Evolutionary conservation across 2,888 invertebrate species (phyloP).

Genomic region (Rhimphoctona megacephalus): DNA sequence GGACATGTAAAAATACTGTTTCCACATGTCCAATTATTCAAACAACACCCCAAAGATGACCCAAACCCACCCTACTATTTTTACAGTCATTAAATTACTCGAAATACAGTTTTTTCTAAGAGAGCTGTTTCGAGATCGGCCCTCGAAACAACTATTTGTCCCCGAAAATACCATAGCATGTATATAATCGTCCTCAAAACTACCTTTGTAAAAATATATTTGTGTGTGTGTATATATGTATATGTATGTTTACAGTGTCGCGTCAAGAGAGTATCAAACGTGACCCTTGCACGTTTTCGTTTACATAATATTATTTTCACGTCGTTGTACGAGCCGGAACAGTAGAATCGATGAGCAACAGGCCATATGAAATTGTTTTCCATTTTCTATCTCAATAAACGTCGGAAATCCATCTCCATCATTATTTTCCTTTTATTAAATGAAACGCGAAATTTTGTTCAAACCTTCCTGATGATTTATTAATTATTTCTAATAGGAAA

Average conservation of each 20-base stretch:
- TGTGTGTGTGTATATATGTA: no score
- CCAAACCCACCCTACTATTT: no score
- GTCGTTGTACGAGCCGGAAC: conserved; percentile 20
- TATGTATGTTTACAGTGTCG: conserved; percentile 1
- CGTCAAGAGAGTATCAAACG: conserved; percentile 16
- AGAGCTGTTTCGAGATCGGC: no score
- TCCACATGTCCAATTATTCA: no score
- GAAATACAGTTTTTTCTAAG: no score
- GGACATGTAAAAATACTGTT: no score
- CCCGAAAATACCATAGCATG: no score
- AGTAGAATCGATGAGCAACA: conserved; percentile 36
- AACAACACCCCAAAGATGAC: no score
- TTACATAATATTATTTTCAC: conserved; percentile 22
- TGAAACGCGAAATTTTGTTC: background rate
- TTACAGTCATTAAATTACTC: no score
- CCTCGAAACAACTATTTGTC: no score
- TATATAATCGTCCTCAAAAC: no score
- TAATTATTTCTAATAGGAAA: background rate
- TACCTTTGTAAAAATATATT: no score
- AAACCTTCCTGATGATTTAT: background rate
- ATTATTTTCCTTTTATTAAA: background rate
- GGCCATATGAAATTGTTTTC: conserved; percentile 16
- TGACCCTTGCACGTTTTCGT: conserved; percentile 26
- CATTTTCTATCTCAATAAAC: background rate
- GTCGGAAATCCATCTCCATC: background rate